These are phyloP conservation scores for Drosophila nigromelanica DNA, from an alignment of 1,140 invertebrate genomes.

Conservation along the genomic window DNA sequence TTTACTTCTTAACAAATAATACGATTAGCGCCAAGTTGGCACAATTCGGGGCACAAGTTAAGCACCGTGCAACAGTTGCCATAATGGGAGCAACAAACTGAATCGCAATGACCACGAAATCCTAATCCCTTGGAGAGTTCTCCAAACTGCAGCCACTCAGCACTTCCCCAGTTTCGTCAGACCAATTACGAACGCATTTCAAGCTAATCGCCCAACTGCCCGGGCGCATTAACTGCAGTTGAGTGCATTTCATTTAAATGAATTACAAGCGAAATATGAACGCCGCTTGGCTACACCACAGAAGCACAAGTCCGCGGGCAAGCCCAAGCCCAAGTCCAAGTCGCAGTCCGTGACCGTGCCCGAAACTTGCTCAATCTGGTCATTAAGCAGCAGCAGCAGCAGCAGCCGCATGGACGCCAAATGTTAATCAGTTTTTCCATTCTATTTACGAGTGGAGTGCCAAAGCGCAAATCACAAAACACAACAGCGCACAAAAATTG, in stretches of 20 bases:
- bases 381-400: constrained; percentile 50
- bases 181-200: constrained; percentile 76
- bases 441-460: constrained; percentile 42
- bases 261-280: constrained; percentile 79
- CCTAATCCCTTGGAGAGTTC: constrained; percentile 34
- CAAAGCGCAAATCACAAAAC: constrained; percentile 67
- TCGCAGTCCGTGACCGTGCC: constrained; percentile 11
- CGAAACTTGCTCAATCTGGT: constrained; percentile 28
- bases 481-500: constrained; percentile 66
- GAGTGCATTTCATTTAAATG: constrained; percentile 80
- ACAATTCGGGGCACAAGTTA: constrained; percentile 8
- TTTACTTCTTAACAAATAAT: constrained; percentile 52
- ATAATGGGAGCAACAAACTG: constrained; percentile 41
- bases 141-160: constrained; percentile 26
- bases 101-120: constrained; percentile 65
- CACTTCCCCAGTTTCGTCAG: constrained; percentile 40
- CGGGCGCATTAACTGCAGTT: constrained; percentile 62
- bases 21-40: constrained; percentile 36
- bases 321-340: background rate
- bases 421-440: constrained; percentile 67
- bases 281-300: constrained; percentile 16
- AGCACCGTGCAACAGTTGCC: constrained; percentile 30
- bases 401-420: constrained; percentile 49
- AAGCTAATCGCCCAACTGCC: constrained; percentile 57
- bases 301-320: background rate